Base-by-base conservation (phyloP, 2,113 vertebrate species). In the Burhinus oedicnemus region DNA sequence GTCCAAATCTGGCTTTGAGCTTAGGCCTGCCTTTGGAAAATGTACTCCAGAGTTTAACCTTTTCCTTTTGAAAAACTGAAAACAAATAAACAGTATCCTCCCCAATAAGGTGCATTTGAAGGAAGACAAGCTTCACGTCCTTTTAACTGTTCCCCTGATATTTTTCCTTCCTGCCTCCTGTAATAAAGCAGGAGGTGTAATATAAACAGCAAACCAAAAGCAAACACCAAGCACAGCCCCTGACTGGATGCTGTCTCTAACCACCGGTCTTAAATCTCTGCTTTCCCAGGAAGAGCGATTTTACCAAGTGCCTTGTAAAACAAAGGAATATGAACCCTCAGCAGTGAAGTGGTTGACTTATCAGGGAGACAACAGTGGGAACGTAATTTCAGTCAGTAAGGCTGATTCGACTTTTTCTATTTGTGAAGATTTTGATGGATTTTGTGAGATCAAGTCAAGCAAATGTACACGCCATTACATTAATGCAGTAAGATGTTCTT, bases 341-440 rank as follows among this genome's bases (percentile, higher is more conserved):
- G 36, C 66, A 87, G n/a, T 47, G 36, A 88, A 93, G 30, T 47
- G 20, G 51, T 82, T 55, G 15, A 79, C 87, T 95, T 93, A 51
- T 84, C 58, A 66, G 77, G 36, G 68, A 96, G 91, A 95, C 30
- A 66, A 83, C 27, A 52, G 55, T 5, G 7, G 40, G 38, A 82
- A 83, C 87, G 57, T 62, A 86, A 83, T 96, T 97, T 91, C 94
- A 95, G 71, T 42, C 82, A 42, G 66, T 80, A 55, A 76, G 29
- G 29, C 69, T 91, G 79, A 84, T 90, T 76, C 64, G 62, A n/a
- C 32, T 36, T 97, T 82, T 82, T 72, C 80, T 92, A 13, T 47
- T 94, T 32, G 44, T 87, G 57, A 91, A 94, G 51, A 84, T 72
- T 94, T 93, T 81, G 77, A 93, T 86, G 86, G 92, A 87, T 96